Evolutionary conservation across 2,888 invertebrate genomes (phyloP), one percentile per base, ranked within the genome.

Genomic region (Lycaena phlaeas): DNA sequence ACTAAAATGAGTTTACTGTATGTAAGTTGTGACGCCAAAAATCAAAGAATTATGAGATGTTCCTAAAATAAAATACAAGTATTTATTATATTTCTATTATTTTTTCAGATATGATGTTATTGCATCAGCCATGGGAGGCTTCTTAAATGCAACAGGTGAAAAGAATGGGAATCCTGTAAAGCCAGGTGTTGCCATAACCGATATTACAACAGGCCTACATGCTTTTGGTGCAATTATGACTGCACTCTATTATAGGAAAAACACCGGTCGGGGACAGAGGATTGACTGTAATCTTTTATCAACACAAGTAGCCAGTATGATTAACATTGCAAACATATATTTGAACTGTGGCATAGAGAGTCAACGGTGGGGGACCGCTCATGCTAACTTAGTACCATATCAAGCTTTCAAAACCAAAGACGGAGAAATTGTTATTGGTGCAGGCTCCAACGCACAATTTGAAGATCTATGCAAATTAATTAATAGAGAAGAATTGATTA

Each of bases 191-290:
- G 96, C 98, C 1, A 88, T 97, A 55, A 97, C 96, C 0, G 98
- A 98, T 71, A 59, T 98, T 38, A 91, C 96, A 0, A 97, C 98
- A 0, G 98, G 98, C 0, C 84, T 98, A 2, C 97, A 95, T 67
- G 96, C 97, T 1, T 95, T 96, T 65, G 96, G 97, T 10, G 96
- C 98, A 1, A 96, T 98, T 46, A 86, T 97, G 85, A 94, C 97
- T 0, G 97, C 97, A 0, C 72, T 98, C 3, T 73, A 94, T 45
- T 89, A 95, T 57, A 85, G 95, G 38, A 70, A 87, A 5, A 88
- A 87, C 54, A 95, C 95, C 0, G 93, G 94, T 0, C 70, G 70
- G 48, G 98, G 98, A 0, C 97, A 97, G 63, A 94, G 93, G 82
- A 94, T 98, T 40, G 96, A 97, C 60, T 96, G 96, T 58, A 90